Conservation (phyloP, 2,797 vertebrate genomes). For the Propithecus deckenii region DNA sequence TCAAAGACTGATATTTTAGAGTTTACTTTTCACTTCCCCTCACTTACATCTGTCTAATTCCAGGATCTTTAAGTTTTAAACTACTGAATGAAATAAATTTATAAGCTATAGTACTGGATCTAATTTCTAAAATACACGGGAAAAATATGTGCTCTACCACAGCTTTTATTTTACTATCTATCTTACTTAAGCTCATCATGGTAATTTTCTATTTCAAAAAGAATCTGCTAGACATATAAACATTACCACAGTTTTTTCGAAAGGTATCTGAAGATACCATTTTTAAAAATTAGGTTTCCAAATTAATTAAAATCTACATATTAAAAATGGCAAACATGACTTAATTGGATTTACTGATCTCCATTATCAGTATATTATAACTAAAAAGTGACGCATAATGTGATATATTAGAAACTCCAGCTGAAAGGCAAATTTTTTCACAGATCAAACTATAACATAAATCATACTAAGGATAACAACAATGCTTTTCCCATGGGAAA, state of each 20-base stretch:
- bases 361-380: slow-evolving; percentile 45
- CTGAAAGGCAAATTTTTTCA: slow-evolving; percentile 9
- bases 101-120: not conserved
- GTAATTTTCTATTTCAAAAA: slow-evolving; percentile 37
- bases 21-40: not conserved
- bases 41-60: not conserved
- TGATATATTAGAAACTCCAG: slow-evolving; percentile 22
- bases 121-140: slow-evolving; percentile 12
- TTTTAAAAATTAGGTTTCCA: slow-evolving; percentile 41
- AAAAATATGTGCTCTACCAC: not conserved
- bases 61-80: not conserved
- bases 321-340: slow-evolving; percentile 23
- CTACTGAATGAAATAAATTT: slow-evolving; percentile 26
- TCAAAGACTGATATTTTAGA: slow-evolving; percentile 60
- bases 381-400: slow-evolving; percentile 25
- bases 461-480: not conserved
- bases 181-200: not conserved
- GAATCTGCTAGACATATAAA: not conserved
- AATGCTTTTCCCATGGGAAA: not conserved
- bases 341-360: slow-evolving; percentile 49
- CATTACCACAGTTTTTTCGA: not conserved
- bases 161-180: not conserved
- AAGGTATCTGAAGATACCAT: not conserved
- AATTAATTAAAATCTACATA: slow-evolving; percentile 46
- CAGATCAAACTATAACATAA: slow-evolving; percentile 33